Evolutionary conservation across 2,797 vertebrate genomes (phyloP).

Genomic region (Cottoperca gobio): DNA sequence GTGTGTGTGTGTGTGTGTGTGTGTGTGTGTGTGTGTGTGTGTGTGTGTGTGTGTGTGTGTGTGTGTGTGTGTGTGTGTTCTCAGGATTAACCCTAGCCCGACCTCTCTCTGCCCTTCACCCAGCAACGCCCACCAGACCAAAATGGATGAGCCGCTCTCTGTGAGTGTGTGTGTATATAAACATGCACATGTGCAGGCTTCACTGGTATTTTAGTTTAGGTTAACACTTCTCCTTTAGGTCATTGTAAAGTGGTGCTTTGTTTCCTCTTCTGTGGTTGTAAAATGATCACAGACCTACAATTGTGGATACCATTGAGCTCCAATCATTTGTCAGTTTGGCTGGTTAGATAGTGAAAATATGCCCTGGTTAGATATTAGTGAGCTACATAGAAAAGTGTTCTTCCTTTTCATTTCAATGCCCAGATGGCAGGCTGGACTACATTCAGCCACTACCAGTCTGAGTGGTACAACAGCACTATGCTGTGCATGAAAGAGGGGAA

Average conservation of each 20-base stretch:
- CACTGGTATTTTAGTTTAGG: background rate
- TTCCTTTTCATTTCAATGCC: slow-evolving; percentile 12
- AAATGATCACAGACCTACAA: slow-evolving; percentile 6
- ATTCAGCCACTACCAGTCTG: slow-evolving; percentile 39
- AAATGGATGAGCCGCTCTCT: slow-evolving; percentile 38
- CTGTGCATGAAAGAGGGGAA: slow-evolving; percentile 54
- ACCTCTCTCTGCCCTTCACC: slow-evolving; percentile 51
- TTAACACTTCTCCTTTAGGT: background rate
- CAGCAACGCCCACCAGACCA: slow-evolving; percentile 2
- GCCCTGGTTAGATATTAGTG: slow-evolving; percentile 16
- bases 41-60: slow-evolving; percentile 10
- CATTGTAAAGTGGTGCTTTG: background rate
- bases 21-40: slow-evolving; percentile 14
- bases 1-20: slow-evolving; percentile 19
- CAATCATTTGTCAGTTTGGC: slow-evolving; percentile 2
- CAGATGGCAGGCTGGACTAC: slow-evolving; percentile 55
- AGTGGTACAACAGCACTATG: slow-evolving; percentile 41
- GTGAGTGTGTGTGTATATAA: slow-evolving; percentile 24
- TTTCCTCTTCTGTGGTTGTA: background rate
- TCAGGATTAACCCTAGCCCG: slow-evolving; percentile 68
- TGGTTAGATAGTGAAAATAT: slow-evolving; percentile 20
- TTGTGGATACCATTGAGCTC: slow-evolving; percentile 7
- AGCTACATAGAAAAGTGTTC: background rate
- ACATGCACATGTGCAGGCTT: background rate
- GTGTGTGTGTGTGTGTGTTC: slow-evolving; percentile 39